Conservation (phyloP, 2,888 invertebrate species). For the Germaria angustata region DNA sequence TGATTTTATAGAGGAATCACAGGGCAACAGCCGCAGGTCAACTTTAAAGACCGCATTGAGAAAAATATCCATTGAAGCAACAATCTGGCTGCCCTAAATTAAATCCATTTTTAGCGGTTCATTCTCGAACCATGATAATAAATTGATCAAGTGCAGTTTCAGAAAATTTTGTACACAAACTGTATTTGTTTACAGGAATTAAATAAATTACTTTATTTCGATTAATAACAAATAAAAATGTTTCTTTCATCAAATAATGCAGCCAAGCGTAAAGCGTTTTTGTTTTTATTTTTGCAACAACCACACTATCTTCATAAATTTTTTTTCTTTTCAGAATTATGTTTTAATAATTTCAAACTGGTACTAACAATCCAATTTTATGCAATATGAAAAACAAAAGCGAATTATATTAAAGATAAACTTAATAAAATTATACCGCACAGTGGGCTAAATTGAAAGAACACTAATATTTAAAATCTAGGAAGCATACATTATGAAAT, state of each 20-base stretch:
- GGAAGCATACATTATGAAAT: neutral
- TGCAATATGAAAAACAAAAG: neutral
- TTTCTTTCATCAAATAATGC: slow-evolving; percentile 46
- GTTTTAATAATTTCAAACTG: neutral
- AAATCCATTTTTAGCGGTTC: too few species aligned
- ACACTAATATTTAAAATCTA: neutral
- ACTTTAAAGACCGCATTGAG: too few species aligned
- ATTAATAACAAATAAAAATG: neutral
- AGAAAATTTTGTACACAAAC: neutral
- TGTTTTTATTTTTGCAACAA: slow-evolving; percentile 18
- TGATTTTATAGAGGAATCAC: too few species aligned
- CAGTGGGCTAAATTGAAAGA: slow-evolving; percentile 5
- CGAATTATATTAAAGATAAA: neutral
- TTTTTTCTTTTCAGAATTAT: neutral
- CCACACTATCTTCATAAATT: slow-evolving; percentile 37
- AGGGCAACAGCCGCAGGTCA: too few species aligned
- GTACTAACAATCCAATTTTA: slow-evolving; percentile 30
- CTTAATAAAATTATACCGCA: neutral
- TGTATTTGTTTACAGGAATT: neutral
- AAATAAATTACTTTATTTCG: neutral
- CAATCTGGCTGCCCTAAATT: too few species aligned
- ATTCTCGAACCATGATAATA: too few species aligned
- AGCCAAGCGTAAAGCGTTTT: slow-evolving; percentile 43
- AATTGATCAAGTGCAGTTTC: too few species aligned
- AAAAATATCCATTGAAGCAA: too few species aligned